Base-by-base conservation (phyloP, 2,797 vertebrate genomes). In the Melanotaenia parkinsoni region DNA sequence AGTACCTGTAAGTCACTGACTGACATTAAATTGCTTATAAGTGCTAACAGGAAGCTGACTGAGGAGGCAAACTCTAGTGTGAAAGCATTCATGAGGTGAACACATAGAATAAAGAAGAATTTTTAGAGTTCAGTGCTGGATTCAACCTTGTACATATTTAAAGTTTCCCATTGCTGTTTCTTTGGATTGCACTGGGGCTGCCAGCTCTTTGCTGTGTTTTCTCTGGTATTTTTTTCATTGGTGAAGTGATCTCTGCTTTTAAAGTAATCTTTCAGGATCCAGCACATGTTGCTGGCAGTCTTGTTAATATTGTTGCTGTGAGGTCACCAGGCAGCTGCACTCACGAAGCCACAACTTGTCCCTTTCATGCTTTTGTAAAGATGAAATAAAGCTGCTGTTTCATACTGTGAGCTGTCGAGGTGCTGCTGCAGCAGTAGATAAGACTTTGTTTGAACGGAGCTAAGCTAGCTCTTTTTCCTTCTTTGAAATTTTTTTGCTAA, bases 241-340 rank as follows among this genome's bases (percentile, higher is more conserved):
- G 56, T 5, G 3, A 71, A 24, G 22, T 33, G 14, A 45, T 57
- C n/a, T 0, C 60, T 12, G 3, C 69, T 28, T 57, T 59, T 35
- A 51, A 40, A 63, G 22, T 30, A 38, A 45, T 50, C 67, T 20
- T 57, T 30, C 30, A 47, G 11, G 38, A 53, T 56, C 63, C 40
- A 20, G 22, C 14, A 35, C 59, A 50, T 50, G n/a, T 60, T 37
- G 59, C 40, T 40, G 45, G 24, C 57, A 30, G 30, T 35, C 22
- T 0, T 30, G 30, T 60, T 43, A 35, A 61, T 67, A 32, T 54
- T 30, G 47, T 70, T 16, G 50, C 26, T 54, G 37, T 30, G 28
- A 24, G 5, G 54, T 40, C 37, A 51, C 65, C 22, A 74, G 64
- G 65, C 65, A 75, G 32, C 53, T 12, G 8, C 50, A 10, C n/a